Base-by-base conservation (phyloP, 2,888 invertebrate genomes). In the Brachylomia viminalis region DNA sequence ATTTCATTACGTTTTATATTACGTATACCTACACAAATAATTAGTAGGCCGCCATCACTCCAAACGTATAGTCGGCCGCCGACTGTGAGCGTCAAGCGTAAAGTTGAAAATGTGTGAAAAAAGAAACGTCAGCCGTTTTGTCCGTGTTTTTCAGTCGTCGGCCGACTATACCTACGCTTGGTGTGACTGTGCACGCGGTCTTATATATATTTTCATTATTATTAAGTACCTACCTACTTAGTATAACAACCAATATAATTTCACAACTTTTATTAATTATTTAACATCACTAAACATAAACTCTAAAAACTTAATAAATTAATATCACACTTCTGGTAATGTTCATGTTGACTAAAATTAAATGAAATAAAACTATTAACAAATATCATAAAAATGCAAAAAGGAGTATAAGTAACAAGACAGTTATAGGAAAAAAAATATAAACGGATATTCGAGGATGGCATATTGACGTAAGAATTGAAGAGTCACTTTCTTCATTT, bases 391-490 rank as follows among this genome's bases (percentile, higher is more conserved):
- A 97, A 96, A 98, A 98, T 89, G 98, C 98, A 97, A 98, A 98
- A 88, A 97, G 97, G 72, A 98, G 94, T 91, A 98, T 97, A 70
- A 98, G 95, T 90, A 98, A 96, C 80, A 98, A 94, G 82, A 98
- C 98, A 58, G 98, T 93, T 83, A 98, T 97, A 47, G 98, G 98
- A 90, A 98, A 98, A 88, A 98, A 97, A 68, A 98, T 97, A 91
- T 98, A 98, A 62, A 98, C 97, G 52, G 97, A 97, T 95, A 98
- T 97, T 85, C 98, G 96, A 15, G 98, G 98, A 93, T 98, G 97
- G 91, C 98, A 98, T 10, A 97, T 97, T 70, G 98, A 98, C 80
- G 97, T 97, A 75, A 98, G 95, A 86, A 98, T 96, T 17, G 97
- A 98, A 79, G 97, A 97, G 91, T 98, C 98, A 87, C 98, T 98